A percentile compares a stretch with the other conserved stretches of the same genome.
These are phyloP conservation scores for Suillia variegata DNA, from an alignment of 2,888 invertebrate species.

Conservation along the genomic window DNA sequence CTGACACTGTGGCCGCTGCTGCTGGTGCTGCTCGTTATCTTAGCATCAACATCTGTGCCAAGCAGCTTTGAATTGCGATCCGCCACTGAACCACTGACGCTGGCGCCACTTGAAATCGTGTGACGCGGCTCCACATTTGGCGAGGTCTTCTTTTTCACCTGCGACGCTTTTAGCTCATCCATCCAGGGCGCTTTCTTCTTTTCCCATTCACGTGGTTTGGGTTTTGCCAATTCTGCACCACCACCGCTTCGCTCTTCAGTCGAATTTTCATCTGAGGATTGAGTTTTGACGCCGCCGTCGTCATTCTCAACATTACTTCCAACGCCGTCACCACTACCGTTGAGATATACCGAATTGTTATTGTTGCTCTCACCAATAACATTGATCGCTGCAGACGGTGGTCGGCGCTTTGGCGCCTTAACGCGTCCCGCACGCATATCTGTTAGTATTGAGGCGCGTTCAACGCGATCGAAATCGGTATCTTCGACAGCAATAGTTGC, in stretches of 20 bases:
- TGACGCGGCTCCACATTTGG: slow-evolving; percentile 54
- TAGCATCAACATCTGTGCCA: slow-evolving; percentile 40
- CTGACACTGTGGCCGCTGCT: slow-evolving; percentile 25
- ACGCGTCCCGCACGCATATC: slow-evolving; percentile 70
- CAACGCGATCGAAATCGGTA: slow-evolving; percentile 70
- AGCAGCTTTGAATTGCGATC: slow-evolving; percentile 48
- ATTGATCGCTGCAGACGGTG: slow-evolving; percentile 65
- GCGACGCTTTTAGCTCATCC: slow-evolving; percentile 79
- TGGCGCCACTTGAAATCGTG: slow-evolving; percentile 25
- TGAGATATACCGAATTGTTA: slow-evolving; percentile 53
- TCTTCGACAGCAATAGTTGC: slow-evolving; percentile 55
- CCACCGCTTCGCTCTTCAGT: no score
- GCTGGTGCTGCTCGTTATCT: slow-evolving; percentile 25
- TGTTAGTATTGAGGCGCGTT: slow-evolving; percentile 67
- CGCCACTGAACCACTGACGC: slow-evolving; percentile 23
- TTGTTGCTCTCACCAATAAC: slow-evolving; percentile 55
- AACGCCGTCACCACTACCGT: slow-evolving; percentile 44
- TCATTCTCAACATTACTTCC: slow-evolving; percentile 30
- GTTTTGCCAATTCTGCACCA: slow-evolving; percentile 64
- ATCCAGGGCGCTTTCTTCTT: slow-evolving; percentile 81
- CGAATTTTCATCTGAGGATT: slow-evolving; percentile 53
- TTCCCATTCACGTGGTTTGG: slow-evolving; percentile 73
- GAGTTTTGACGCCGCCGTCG: slow-evolving; percentile 29
- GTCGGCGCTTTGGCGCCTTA: slow-evolving; percentile 67
- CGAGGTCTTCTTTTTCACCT: slow-evolving; percentile 62